Percentiles rank a stretch among this genome's conserved stretches.
Conservation (phyloP, 2,113 vertebrate species). For the Prunella fulvescens region DNA sequence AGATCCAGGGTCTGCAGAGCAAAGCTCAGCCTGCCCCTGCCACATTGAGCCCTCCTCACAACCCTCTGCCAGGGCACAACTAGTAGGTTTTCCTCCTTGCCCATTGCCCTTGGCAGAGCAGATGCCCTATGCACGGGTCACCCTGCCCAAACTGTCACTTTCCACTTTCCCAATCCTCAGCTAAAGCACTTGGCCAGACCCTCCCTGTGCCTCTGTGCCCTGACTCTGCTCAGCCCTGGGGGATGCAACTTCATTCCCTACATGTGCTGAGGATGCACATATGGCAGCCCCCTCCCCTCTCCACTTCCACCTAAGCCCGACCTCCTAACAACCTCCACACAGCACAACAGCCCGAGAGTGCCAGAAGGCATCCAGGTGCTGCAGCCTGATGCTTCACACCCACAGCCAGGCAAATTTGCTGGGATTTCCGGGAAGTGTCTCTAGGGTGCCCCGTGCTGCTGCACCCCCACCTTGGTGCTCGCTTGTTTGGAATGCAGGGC, state of each 20-base stretch:
- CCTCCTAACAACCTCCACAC: slow-evolving; percentile 51
- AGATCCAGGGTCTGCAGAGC: background rate
- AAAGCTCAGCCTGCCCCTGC: background rate
- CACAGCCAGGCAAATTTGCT: slow-evolving; percentile 54
- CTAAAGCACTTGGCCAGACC: background rate
- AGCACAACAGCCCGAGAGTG: background rate
- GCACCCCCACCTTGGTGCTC: slow-evolving; percentile 69
- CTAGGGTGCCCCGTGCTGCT: slow-evolving; percentile 88
- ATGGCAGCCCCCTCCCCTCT: slow-evolving; percentile 38
- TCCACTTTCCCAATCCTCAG: background rate
- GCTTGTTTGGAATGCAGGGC: slow-evolving; percentile 72
- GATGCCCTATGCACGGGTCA: fast-evolving
- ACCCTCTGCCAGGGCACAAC: background rate
- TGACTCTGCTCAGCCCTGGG: background rate
- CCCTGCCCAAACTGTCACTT: background rate
- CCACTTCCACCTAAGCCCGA: slow-evolving; percentile 48
- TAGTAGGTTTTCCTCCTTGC: background rate
- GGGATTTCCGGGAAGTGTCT: slow-evolving; percentile 76
- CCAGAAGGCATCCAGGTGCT: slow-evolving; percentile 62
- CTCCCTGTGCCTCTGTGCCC: background rate
- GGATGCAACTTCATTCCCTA: slow-evolving; percentile 14
- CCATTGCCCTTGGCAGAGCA: background rate
- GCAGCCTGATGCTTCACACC: slow-evolving; percentile 42
- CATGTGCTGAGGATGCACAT: slow-evolving; percentile 39
- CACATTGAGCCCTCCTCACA: background rate